Conservation (phyloP, 2,888 invertebrate genomes). For the Apodemia hepburni region DNA sequence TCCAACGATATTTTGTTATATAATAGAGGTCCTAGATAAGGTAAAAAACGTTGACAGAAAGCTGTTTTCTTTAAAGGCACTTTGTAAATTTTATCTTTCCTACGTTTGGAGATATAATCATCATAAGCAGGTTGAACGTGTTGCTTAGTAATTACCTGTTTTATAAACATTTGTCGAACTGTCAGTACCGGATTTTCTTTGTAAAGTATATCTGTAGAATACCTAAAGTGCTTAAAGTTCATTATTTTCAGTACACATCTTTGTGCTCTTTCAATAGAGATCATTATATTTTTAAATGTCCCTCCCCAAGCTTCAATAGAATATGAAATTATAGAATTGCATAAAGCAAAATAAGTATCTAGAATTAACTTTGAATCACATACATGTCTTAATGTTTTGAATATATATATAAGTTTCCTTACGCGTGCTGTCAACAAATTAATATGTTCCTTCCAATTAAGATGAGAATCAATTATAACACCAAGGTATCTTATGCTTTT, state of each 20-base stretch:
- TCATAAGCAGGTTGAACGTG: background rate
- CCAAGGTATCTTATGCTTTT: background rate
- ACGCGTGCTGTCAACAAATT: background rate
- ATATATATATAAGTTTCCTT: background rate
- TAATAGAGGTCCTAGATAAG: background rate
- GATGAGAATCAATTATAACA: background rate
- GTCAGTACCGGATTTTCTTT: constrained; percentile 26
- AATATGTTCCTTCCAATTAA: background rate
- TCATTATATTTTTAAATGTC: background rate
- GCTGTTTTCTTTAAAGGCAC: background rate
- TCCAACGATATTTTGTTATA: background rate
- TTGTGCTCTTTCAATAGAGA: background rate
- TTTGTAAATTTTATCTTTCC: constrained; percentile 1
- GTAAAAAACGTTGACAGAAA: background rate
- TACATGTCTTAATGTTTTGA: background rate
- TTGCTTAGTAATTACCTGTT: background rate
- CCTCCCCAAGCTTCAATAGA: background rate
- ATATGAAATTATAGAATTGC: background rate
- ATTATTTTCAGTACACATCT: constrained; percentile 5
- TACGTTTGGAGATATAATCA: background rate
- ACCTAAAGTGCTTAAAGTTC: background rate
- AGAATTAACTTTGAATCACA: background rate
- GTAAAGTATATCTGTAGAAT: background rate
- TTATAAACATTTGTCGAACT: background rate
- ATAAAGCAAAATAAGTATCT: background rate